phyloP scores from a whole-genome alignment of 2,888 invertebrate genomes.

The Tiphia femorata region DNA sequence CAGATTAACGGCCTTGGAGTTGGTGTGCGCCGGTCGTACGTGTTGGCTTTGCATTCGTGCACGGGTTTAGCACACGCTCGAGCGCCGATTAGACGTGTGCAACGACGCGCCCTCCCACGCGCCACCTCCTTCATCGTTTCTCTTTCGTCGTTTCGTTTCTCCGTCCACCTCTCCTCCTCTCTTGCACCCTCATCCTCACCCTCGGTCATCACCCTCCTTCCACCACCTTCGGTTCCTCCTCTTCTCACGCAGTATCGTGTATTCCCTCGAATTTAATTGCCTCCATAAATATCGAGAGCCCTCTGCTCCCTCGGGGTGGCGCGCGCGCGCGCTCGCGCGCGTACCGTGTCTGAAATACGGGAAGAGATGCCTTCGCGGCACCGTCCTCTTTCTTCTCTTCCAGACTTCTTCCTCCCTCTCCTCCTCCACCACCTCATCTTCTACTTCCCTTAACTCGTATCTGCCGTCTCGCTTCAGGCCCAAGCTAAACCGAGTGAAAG shows the following conservation, averaged over 20 bases:
- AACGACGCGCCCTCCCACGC: slow-evolving; percentile 38
- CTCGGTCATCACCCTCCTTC: background rate
- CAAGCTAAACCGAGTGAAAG: too few relatives aligned
- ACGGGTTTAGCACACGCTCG: slow-evolving; percentile 22
- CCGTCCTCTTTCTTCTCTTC: background rate
- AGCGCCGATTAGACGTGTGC: slow-evolving; percentile 25
- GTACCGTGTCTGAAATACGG: slow-evolving; percentile 23
- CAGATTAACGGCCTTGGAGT: slow-evolving; percentile 51
- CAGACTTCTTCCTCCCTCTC: background rate
- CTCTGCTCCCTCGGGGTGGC: too few relatives aligned
- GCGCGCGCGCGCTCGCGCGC: too few relatives aligned
- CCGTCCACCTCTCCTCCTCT: background rate
- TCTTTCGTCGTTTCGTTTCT: background rate
- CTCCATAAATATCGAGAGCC: slow-evolving; percentile 57
- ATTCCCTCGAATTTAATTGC: slow-evolving; percentile 61
- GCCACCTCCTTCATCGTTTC: background rate
- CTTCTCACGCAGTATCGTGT: slow-evolving; percentile 32
- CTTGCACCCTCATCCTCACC: background rate
- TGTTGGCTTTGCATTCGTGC: slow-evolving; percentile 24
- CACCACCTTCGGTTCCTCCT: background rate
- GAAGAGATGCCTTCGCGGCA: background rate
- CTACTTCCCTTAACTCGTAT: slow-evolving; percentile 5
- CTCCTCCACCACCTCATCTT: background rate
- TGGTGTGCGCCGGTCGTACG: too few relatives aligned
- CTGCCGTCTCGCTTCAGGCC: too few relatives aligned